Percentiles rank a stretch among this genome's conserved stretches.
These are phyloP conservation scores for Microctenopoma stevenorrisi DNA, from an alignment of 2,797 vertebrate species.

Conservation along the genomic window DNA sequence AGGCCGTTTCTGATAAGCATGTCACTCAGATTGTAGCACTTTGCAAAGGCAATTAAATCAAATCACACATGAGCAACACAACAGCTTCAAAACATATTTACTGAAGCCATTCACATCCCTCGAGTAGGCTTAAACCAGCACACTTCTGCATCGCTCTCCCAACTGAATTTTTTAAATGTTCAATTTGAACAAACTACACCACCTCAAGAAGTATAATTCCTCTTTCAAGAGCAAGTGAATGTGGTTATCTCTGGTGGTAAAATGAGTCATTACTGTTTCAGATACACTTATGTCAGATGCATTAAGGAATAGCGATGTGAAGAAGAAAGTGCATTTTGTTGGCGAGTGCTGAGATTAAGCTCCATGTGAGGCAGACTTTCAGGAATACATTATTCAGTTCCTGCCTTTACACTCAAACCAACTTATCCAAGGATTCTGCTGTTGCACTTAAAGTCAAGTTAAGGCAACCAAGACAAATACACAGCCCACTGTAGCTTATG, in stretches of 20 bases:
- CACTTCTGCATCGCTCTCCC: constrained; percentile 1
- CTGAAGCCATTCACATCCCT: background rate
- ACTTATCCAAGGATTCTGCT: constrained; percentile 18
- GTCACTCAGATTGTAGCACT: constrained; percentile 1
- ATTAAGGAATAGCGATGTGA: constrained; percentile 17
- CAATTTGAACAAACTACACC: background rate
- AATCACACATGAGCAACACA: background rate
- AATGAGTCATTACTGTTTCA: constrained; percentile 27
- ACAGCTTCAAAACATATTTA: background rate
- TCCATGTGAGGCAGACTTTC: constrained; percentile 25
- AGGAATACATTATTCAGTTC: constrained; percentile 51
- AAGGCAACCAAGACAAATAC: constrained; percentile 2
- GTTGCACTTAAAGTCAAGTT: constrained; percentile 16
- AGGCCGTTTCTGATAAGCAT: constrained; percentile 3
- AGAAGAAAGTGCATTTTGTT: constrained; percentile 23
- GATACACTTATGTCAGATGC: constrained; percentile 19
- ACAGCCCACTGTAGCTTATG: background rate
- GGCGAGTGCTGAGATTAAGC: constrained; percentile 13
- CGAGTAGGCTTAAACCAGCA: background rate
- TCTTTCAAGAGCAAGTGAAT: background rate
- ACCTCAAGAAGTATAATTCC: background rate
- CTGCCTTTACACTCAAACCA: constrained; percentile 39
- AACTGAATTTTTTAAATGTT: background rate
- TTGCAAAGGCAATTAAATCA: background rate
- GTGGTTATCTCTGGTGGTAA: background rate